Evolutionary conservation across 2,888 invertebrate species (phyloP).

Genomic region (Coleophora deauratella): DNA sequence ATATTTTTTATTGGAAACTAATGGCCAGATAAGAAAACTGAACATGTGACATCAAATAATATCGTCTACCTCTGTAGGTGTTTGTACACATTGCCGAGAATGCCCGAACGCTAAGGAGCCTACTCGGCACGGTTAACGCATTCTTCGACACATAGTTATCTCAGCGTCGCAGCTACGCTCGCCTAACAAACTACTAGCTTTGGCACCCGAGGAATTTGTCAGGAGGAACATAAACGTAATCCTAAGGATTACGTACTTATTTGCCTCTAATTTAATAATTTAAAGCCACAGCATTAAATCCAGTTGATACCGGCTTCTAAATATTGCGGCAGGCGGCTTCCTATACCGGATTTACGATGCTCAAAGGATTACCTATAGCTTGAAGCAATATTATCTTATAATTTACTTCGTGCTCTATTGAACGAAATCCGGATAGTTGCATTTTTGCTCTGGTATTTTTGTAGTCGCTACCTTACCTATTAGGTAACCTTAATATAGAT

Average conservation of each 20-base stretch:
- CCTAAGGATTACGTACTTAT: slow-evolving; percentile 51
- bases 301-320: slow-evolving; percentile 44
- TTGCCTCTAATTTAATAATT: slow-evolving; percentile 46
- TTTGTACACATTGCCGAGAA: too few species aligned
- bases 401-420: slow-evolving; percentile 16
- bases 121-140: slow-evolving; percentile 69
- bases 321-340: slow-evolving; percentile 46
- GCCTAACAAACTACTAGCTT: slow-evolving; percentile 51
- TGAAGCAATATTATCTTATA: slow-evolving; percentile 33
- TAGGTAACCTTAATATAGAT: too few species aligned
- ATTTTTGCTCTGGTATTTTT: background rate
- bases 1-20: too few species aligned
- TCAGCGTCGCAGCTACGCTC: slow-evolving; percentile 55
- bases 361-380: slow-evolving; percentile 44
- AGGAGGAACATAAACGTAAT: slow-evolving; percentile 27
- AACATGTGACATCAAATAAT: too few species aligned
- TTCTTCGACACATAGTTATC: slow-evolving; percentile 71
- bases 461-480: too few species aligned
- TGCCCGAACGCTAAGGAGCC: slow-evolving; percentile 67
- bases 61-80: too few species aligned
- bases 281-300: slow-evolving; percentile 40
- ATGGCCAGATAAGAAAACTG: too few species aligned
- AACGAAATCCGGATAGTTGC: slow-evolving; percentile 4
- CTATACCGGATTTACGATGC: slow-evolving; percentile 50
- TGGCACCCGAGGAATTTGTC: slow-evolving; percentile 52